A percentile compares a stretch with the other conserved stretches of the same genome.
phyloP scores from a whole-genome alignment of 2,113 vertebrate genomes.

The Oreochromis aureus region DNA sequence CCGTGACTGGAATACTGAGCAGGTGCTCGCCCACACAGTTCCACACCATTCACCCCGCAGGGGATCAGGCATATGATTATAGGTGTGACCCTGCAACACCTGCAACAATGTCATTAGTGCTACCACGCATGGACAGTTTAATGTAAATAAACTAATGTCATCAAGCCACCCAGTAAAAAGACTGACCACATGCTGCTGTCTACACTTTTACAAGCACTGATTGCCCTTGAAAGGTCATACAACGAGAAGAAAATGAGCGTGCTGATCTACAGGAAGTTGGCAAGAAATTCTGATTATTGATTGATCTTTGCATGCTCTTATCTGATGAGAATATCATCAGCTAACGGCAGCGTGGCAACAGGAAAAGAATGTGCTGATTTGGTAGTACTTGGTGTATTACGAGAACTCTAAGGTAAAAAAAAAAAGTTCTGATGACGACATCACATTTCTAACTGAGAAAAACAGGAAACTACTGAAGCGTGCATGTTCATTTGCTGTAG shows the following conservation, averaged over 20 bases:
- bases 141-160: constrained; percentile 46
- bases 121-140: constrained; percentile 50
- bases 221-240: not conserved
- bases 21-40: constrained; percentile 40
- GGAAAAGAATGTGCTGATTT: not conserved
- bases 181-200: not conserved
- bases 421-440: not conserved
- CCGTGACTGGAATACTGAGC: constrained; percentile 70
- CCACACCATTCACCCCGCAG: constrained; percentile 35
- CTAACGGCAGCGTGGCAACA: not conserved
- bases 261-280: not conserved
- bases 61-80: constrained; percentile 55
- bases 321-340: not conserved
- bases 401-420: not conserved
- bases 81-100: constrained; percentile 49
- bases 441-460: not conserved
- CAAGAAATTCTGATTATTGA: not conserved
- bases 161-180: not conserved
- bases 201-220: not conserved
- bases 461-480: not conserved
- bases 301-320: not conserved
- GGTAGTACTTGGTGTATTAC: not conserved
- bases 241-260: not conserved
- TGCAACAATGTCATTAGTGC: constrained; percentile 52
- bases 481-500: not conserved